A percentile compares a stretch with the other conserved stretches of the same genome.
These are phyloP conservation scores for Ceyx erithaca DNA, from an alignment of 2,797 vertebrate species.

Conservation along the genomic window DNA sequence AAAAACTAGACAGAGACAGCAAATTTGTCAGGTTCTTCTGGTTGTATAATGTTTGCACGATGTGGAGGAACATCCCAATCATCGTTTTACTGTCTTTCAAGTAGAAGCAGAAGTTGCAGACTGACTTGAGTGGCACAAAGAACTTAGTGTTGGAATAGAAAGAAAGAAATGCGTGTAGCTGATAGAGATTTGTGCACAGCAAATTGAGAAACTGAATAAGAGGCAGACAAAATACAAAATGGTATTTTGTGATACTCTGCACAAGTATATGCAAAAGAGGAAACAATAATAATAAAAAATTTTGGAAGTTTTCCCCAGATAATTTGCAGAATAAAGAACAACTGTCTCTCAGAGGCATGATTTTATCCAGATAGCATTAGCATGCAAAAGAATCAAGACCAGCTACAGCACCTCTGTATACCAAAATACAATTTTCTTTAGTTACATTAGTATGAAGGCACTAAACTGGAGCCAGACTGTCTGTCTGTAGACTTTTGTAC, in stretches of 20 bases:
- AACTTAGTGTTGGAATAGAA: background rate
- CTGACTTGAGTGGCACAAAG: background rate
- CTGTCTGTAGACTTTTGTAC: constrained; percentile 73
- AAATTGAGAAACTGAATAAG: constrained; percentile 7
- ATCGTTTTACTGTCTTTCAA: constrained; percentile 25
- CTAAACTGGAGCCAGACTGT: constrained; percentile 81
- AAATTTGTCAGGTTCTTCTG: background rate
- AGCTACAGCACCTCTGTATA: constrained; percentile 61
- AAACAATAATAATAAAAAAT: background rate
- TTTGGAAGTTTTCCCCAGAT: constrained; percentile 5
- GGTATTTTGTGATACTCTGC: background rate
- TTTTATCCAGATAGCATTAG: constrained; percentile 64
- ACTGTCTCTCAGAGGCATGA: constrained; percentile 1
- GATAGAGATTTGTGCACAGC: constrained; percentile 3
- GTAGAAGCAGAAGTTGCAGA: constrained; percentile 16
- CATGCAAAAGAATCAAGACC: constrained; percentile 37
- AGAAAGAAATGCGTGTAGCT: background rate
- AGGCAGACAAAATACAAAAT: constrained; percentile 36
- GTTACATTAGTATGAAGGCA: constrained; percentile 51
- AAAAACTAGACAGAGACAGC: background rate
- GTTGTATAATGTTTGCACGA: constrained; percentile 44
- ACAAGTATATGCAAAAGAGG: background rate
- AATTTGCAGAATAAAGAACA: constrained; percentile 35
- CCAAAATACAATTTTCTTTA: constrained; percentile 72
- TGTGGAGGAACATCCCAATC: constrained; percentile 8